Evolutionary conservation across 2,888 invertebrate species (phyloP).

Genomic region (Psylliodes chrysocephalus): DNA sequence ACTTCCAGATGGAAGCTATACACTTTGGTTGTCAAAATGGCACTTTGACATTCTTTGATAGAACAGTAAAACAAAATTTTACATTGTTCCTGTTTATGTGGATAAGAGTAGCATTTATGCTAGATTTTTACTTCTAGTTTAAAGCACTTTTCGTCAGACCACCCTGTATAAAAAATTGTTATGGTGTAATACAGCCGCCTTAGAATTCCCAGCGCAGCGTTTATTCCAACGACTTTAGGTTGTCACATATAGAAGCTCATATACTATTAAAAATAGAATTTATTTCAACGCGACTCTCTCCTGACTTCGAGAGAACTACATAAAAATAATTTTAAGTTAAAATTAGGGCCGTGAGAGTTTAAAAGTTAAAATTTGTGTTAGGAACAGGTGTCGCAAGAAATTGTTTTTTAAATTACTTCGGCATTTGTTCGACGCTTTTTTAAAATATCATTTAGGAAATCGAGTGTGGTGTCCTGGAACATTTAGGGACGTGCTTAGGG

Average conservation of each 20-base stretch:
- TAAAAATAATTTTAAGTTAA: conserved; percentile 35
- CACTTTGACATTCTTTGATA: too few relatives aligned
- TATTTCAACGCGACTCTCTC: conserved; percentile 19
- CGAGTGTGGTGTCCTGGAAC: conserved; percentile 17
- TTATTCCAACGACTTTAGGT: too few relatives aligned
- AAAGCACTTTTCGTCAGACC: too few relatives aligned
- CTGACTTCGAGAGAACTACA: conserved; percentile 19
- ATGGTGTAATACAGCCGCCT: too few relatives aligned
- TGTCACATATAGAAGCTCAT: conserved; percentile 4
- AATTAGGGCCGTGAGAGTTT: conserved; percentile 29
- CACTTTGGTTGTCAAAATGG: too few relatives aligned
- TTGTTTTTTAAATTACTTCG: conserved; percentile 37
- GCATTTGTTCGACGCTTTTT: conserved; percentile 32
- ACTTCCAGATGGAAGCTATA: too few relatives aligned
- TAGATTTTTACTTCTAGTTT: too few relatives aligned
- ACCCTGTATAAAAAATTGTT: too few relatives aligned
- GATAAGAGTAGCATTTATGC: too few relatives aligned
- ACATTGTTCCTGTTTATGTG: too few relatives aligned
- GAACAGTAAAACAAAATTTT: too few relatives aligned
- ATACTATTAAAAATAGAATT: conserved; percentile 23
- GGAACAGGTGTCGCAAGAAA: conserved; percentile 31
- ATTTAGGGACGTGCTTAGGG: not conserved
- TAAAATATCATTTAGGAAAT: conserved; percentile 35
- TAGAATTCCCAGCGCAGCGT: too few relatives aligned
- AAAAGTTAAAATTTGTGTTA: conserved; percentile 31